A percentile compares a stretch with the other conserved stretches of the same genome.
phyloP scores from a whole-genome alignment of 1,140 invertebrate species.

The Chelonus insularis region DNA sequence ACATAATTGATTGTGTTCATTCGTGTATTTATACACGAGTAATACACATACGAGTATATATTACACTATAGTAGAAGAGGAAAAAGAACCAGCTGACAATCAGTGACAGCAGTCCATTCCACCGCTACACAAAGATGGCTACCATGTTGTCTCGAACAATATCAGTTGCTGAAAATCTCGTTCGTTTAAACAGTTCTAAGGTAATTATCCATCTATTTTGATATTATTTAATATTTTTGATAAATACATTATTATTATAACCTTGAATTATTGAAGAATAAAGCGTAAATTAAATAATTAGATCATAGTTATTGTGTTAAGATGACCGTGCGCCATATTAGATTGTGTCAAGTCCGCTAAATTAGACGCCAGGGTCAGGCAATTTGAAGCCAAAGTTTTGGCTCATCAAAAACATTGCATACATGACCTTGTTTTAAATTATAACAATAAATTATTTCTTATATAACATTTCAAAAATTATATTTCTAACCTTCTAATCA shows the following conservation, averaged over 20 bases:
- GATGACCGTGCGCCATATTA: constrained; percentile 46
- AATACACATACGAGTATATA: background rate
- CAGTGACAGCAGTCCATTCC: constrained; percentile 30
- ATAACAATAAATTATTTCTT: too few species aligned
- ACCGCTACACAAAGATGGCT: constrained; percentile 64
- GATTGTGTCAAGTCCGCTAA: constrained; percentile 55
- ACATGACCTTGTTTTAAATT: constrained; percentile 21
- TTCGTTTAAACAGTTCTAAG: constrained; percentile 67
- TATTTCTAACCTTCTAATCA: too few species aligned
- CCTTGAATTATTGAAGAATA: background rate
- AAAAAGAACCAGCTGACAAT: constrained; percentile 20
- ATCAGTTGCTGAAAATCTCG: constrained; percentile 65
- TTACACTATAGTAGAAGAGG: background rate
- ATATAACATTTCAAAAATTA: background rate
- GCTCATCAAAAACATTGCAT: constrained; percentile 20
- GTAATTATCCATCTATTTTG: constrained; percentile 53
- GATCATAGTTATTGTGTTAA: background rate
- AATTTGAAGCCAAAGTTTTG: constrained; percentile 44
- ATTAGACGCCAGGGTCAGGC: constrained; percentile 55
- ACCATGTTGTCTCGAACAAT: constrained; percentile 69
- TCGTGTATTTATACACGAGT: background rate
- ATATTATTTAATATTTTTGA: constrained; percentile 1
- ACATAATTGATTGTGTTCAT: too few species aligned
- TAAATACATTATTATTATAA: background rate
- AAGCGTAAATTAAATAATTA: background rate